Evolutionary conservation across 2,113 vertebrate genomes (phyloP).

Genomic region (Indicator indicator): DNA sequence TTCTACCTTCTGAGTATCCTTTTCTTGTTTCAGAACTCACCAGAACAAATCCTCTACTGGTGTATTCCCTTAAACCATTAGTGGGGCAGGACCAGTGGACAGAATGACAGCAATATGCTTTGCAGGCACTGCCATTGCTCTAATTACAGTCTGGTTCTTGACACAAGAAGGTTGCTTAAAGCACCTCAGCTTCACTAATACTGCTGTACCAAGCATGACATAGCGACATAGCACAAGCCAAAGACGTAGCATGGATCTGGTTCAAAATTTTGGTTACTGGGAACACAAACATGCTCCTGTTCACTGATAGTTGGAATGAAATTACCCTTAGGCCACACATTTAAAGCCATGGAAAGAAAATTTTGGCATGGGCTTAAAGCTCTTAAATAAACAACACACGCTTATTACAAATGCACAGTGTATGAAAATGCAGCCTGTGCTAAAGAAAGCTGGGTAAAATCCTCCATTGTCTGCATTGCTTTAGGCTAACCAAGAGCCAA

Average conservation of each 20-base stretch:
- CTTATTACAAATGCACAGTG: slow-evolving; percentile 5
- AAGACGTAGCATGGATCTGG: background rate
- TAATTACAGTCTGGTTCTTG: background rate
- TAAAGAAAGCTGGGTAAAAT: background rate
- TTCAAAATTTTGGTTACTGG: background rate
- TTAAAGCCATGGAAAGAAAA: slow-evolving; percentile 26
- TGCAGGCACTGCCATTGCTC: background rate
- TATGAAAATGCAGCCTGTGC: background rate
- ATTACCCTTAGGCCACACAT: background rate
- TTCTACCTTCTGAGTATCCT: background rate
- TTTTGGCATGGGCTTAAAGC: background rate
- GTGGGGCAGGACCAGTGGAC: background rate
- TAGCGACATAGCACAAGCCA: rapidly evolving
- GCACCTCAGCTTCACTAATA: background rate
- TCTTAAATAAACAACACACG: slow-evolving; percentile 14
- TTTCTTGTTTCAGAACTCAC: background rate
- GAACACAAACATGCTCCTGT: background rate
- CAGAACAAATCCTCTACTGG: background rate
- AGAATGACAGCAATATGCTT: background rate
- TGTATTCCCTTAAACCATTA: background rate
- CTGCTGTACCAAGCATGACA: background rate
- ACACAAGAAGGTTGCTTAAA: background rate
- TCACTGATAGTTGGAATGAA: background rate
- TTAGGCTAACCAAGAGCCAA: slow-evolving; percentile 16
- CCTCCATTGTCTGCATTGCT: background rate